Base-by-base conservation (phyloP, 1,140 invertebrate species). In the Atta cephalotes region DNA sequence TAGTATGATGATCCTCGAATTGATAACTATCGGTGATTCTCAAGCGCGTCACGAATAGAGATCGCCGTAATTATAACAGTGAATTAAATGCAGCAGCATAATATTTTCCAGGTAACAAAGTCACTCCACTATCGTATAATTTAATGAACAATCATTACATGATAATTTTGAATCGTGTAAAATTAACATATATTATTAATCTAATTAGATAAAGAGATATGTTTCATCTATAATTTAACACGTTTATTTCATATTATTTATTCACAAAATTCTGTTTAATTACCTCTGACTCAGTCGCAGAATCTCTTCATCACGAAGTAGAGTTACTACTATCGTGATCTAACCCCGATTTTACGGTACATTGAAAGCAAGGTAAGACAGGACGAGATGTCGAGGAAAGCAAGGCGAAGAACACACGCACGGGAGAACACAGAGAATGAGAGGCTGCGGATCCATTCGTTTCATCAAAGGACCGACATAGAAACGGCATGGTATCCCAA, bases 381-480 rank as follows among this genome's bases (percentile, higher is more conserved):
- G 49, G 53, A 58, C 86, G 86, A 35, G 39, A 62, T 76, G 49
- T 56, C 25, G 84, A 56, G 21, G 58, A 86, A 72, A 70, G 88
- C 14, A 58, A 72, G 80, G 68, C 60, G 81, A 76, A 58, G 81
- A 74, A 70, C 58, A 63, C 21, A 53, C 62, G 56, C 71, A 70
- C 56, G 21, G 39, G 58, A 62, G 66, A 88, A 53, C 60, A 84
- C 77, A 56, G 71, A 87, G 53, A 78, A 79, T 51, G 71, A 51
- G n/a, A 74, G 21, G 79, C 60, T n/a, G 53, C 9, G 28, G 53
- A 88, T 71, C 86, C 39, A 45, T 87, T 87, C 39, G 39, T 88
- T 88, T 72, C 86, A 68, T 66, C 86, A 88, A 84, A 88, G 79
- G 28, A 35, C 65, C 45, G 45, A 31, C n/a, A 35, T 21, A 70